A percentile compares a stretch with the other conserved stretches of the same genome.
phyloP scores from a whole-genome alignment of 2,797 vertebrate species.

The Synaphobranchus kaupii region DNA sequence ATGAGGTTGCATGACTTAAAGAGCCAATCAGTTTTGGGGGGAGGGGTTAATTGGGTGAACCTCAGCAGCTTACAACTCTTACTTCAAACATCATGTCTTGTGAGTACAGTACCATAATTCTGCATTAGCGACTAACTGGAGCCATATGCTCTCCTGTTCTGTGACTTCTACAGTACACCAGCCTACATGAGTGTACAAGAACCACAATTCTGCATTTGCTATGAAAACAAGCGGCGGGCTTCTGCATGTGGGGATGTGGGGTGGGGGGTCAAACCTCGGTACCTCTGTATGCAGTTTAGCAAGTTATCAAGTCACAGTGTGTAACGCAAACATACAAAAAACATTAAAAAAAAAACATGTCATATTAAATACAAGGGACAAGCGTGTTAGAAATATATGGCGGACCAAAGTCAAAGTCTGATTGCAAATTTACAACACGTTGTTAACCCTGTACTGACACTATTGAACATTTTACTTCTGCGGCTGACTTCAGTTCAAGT shows the following conservation, averaged over 20 bases:
- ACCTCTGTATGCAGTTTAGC: constrained; percentile 45
- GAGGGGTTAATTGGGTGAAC: neutral
- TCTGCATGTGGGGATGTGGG: constrained; percentile 32
- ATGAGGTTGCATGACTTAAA: neutral
- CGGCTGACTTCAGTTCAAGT: constrained; percentile 58
- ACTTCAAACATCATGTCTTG: constrained; percentile 11
- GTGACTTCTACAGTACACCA: constrained; percentile 34
- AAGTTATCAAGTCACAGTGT: constrained; percentile 55
- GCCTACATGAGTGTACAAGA: constrained; percentile 25
- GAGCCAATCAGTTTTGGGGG: neutral
- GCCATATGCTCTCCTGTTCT: neutral
- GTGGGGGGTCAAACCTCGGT: constrained; percentile 43
- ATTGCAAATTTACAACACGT: constrained; percentile 48
- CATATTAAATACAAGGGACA: constrained; percentile 63
- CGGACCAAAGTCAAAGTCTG: constrained; percentile 51
- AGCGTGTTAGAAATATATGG: constrained; percentile 61
- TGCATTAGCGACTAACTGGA: constrained; percentile 30
- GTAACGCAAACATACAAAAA: constrained; percentile 38
- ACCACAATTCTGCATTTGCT: constrained; percentile 24
- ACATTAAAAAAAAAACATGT: constrained; percentile 45
- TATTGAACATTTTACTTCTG: constrained; percentile 47
- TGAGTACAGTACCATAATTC: constrained; percentile 29
- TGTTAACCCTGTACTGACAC: constrained; percentile 54
- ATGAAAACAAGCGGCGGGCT: constrained; percentile 37
- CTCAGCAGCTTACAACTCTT: constrained; percentile 7